Evolutionary conservation across 30 jellyfish, hydroid and myxozoan species (phyloP).

Genomic region (Turritopsis rubra): DNA sequence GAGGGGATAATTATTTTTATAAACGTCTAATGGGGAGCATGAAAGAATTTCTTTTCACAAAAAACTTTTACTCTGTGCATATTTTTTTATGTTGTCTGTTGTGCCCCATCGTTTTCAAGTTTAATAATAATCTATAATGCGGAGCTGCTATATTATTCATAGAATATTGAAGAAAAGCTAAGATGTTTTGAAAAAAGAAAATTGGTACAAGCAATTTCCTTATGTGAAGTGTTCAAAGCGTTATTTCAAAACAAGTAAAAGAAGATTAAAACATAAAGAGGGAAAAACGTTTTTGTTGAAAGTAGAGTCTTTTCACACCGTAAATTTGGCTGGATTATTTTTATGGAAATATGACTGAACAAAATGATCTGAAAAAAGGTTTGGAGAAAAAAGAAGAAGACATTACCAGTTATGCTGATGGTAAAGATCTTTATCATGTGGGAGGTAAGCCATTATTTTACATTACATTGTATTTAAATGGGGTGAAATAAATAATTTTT

Average conservation of each 20-base stretch:
- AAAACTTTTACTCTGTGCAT: not conserved
- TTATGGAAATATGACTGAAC: not conserved
- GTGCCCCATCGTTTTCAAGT: not conserved
- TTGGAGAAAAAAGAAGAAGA: slow-evolving; percentile 74
- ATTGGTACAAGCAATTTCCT: not conserved
- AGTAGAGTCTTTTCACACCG: too few relatives aligned
- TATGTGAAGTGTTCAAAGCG: not conserved
- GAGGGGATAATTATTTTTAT: not conserved
- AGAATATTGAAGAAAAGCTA: not conserved
- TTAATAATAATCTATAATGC: not conserved
- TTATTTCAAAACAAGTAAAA: not conserved
- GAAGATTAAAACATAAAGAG: not conserved
- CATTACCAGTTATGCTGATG: slow-evolving; percentile 57
- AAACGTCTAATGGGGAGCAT: not conserved
- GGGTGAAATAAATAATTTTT: not conserved
- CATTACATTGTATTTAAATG: not conserved
- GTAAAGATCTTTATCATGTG: slow-evolving; percentile 53
- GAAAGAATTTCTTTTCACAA: not conserved
- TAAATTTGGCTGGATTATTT: not conserved
- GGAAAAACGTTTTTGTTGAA: not conserved
- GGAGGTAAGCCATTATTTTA: slow-evolving; percentile 58
- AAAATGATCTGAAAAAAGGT: slow-evolving; percentile 2
- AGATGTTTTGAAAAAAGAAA: not conserved
- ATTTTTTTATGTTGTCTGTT: not conserved
- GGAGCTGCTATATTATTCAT: not conserved